Conservation (phyloP, 2,113 vertebrate genomes). For the Petrocephalus microphthalmus region DNA sequence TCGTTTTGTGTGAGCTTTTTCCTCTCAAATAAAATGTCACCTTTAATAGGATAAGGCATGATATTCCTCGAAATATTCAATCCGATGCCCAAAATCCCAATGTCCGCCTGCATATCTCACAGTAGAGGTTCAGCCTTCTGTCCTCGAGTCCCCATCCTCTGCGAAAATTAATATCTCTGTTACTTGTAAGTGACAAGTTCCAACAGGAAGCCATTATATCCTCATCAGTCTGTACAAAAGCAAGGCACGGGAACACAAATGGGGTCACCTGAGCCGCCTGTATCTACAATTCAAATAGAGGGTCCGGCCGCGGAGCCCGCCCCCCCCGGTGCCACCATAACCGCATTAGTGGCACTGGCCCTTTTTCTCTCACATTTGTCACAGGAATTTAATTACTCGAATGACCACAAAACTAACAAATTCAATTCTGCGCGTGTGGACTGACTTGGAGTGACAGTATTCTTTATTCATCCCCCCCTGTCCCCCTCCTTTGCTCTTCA, state of each 20-base stretch:
- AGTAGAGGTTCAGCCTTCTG: not conserved
- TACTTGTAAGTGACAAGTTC: slow-evolving; percentile 12
- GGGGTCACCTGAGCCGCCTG: slow-evolving; percentile 21
- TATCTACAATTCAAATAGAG: slow-evolving; percentile 38
- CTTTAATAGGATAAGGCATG: not conserved
- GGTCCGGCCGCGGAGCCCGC: slow-evolving; percentile 61
- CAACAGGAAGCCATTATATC: slow-evolving; percentile 20
- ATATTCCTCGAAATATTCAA: no score
- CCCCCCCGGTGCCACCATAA: slow-evolving; percentile 64
- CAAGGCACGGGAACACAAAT: slow-evolving; percentile 26
- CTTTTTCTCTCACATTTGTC: slow-evolving; percentile 75
- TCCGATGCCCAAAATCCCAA: not conserved
- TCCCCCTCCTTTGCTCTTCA: slow-evolving; percentile 4
- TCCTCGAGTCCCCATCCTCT: not conserved
- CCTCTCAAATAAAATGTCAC: not conserved
- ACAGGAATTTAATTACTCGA: slow-evolving; percentile 76
- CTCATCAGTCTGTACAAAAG: not conserved
- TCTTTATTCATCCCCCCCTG: slow-evolving; percentile 43
- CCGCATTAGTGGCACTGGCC: slow-evolving; percentile 72
- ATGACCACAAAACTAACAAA: slow-evolving; percentile 75
- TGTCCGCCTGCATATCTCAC: not conserved
- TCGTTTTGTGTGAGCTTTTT: not conserved
- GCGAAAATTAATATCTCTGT: not conserved
- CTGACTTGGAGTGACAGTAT: slow-evolving; percentile 70
- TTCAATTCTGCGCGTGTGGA: slow-evolving; percentile 70